Evolutionary conservation across 2,113 vertebrate species (phyloP).

Genomic region (Hirundichthys speculiger): DNA sequence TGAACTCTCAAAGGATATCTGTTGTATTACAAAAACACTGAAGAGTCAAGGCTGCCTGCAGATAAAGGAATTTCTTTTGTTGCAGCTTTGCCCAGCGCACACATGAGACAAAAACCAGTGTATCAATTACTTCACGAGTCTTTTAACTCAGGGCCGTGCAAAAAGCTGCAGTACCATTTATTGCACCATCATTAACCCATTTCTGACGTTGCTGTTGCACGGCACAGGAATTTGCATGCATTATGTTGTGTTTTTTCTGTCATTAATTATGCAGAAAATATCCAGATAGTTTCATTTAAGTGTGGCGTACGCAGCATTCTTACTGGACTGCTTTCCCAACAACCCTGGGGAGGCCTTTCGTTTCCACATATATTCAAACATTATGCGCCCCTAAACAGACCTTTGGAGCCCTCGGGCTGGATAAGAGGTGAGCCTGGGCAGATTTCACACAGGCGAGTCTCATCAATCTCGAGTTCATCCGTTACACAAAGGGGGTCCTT

Average conservation of each 20-base stretch:
- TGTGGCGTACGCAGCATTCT: constrained; percentile 42
- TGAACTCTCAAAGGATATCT: constrained; percentile 59
- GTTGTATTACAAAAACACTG: constrained; percentile 63
- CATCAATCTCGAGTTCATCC: constrained; percentile 75
- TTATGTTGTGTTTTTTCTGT: constrained; percentile 39
- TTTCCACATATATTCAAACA: constrained; percentile 61
- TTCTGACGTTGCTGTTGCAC: constrained; percentile 25
- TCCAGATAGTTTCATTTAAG: constrained; percentile 45
- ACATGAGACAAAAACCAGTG: constrained; percentile 10
- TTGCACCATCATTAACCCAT: constrained; percentile 8
- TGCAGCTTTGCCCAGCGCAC: constrained; percentile 6
- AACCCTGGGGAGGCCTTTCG: constrained; percentile 39
- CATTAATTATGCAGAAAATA: constrained; percentile 31
- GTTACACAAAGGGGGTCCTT: constrained; percentile 67
- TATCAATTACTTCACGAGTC: constrained; percentile 28
- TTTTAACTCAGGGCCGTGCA: constrained; percentile 15
- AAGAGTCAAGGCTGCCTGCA: constrained; percentile 46
- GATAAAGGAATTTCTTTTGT: constrained; percentile 54
- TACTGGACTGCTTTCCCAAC: constrained; percentile 35
- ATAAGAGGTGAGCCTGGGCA: constrained; percentile 30
- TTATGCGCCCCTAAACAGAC: constrained; percentile 48
- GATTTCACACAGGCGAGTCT: constrained; percentile 49
- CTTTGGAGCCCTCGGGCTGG: constrained; percentile 35
- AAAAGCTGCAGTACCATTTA: constrained; percentile 10
- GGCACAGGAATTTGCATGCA: constrained; percentile 13